Evolutionary conservation across 2,797 vertebrate species (phyloP), one percentile per base, ranked within the genome.

Genomic region (Okamejei kenojei): DNA sequence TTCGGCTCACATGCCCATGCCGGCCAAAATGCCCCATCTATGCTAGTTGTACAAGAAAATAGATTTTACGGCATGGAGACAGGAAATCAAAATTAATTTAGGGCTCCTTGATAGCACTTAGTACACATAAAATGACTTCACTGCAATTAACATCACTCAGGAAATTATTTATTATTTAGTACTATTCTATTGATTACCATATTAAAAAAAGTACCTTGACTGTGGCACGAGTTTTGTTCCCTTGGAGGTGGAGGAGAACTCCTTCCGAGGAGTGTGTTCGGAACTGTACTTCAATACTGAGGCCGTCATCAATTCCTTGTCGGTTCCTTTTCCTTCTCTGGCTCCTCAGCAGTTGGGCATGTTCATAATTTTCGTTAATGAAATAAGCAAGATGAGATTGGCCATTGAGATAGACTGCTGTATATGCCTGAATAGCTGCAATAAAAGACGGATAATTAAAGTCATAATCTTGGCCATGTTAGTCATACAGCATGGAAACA

Each of bases 331-430:
- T 93, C 82, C 93, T 80, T 93, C 94, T 73, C 76, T 95, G 32
- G 32, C 93, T 84, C 94, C 95, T 94, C 0, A 97, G 93, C 93
- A 95, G 94, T 93, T 95, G 94, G 35, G 96, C 95, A 94, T 96
- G 96, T 91, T 94, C 96, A 94, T 96, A 96, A 93, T 93, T 95
- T 95, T 97, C 96, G 93, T 96, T 97, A 74, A 97, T 90, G 8
- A 96, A 93, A 95, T 96, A 97, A 93, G 97, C 95, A 93, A 97
- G 94, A 93, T 96, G 95, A n/a, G 95, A 94, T 65, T 94, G 94
- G 1, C 95, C 95, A 93, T 93, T 94, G 38, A 97, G 95, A 68
- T 92, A 93, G 93, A 97, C 73, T 0, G 95, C 96, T 94, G 96
- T 93, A 88, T 96, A 94, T 73, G 96, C 95, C 74, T 96, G 95